Base-by-base conservation (phyloP, 2,888 invertebrate species). In the Chrysolina oricalcia region DNA sequence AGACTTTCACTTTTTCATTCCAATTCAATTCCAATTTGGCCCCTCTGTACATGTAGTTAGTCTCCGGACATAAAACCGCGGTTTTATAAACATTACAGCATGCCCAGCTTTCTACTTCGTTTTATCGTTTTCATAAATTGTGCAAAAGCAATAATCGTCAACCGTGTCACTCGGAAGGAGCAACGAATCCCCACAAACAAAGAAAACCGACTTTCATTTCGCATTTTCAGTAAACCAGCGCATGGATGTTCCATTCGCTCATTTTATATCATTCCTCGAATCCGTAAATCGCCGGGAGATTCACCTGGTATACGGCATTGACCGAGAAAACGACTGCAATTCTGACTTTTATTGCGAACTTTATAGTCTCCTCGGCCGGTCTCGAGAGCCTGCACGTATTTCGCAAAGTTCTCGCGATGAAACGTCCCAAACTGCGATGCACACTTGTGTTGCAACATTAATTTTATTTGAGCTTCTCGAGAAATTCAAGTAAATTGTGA, bases 291-390 rank as follows among this genome's bases (percentile, higher is more conserved):
- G 59, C 27, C n/a, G 11, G 6, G 27, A 59, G 15, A 59, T 59
- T 59, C 59, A 59, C 59, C 59, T 59, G 35, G 59, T 59, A 59
- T 27, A 59, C 59, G 59, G 27, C 59, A 59, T 59, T 59, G 59
- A 59, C 59, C 35, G 59, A 59, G 23, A 59, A 59, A 59, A 23
- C 59, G 59, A 27, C 59, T 59, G 59, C 59, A 59, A 59, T 59
- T 59, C 59, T 27, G 27, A 13, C 27, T 59, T 59, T 59, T 59
- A 59, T 59, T 17, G 27, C 35, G 27, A 27, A 27, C 27, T 59
- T 59, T 59, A 59, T 59, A 27, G 59, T 27, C 59, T 50, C 50
- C n/a, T 2, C 50, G 19, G n/a, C 3, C 17, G 19, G 0, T 27
- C 23, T 27, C 35, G n/a, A 27, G 59, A 27, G 59, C 15, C 23